Evolutionary conservation across 2,113 vertebrate genomes (phyloP).

Genomic region (Rattus rattus): DNA sequence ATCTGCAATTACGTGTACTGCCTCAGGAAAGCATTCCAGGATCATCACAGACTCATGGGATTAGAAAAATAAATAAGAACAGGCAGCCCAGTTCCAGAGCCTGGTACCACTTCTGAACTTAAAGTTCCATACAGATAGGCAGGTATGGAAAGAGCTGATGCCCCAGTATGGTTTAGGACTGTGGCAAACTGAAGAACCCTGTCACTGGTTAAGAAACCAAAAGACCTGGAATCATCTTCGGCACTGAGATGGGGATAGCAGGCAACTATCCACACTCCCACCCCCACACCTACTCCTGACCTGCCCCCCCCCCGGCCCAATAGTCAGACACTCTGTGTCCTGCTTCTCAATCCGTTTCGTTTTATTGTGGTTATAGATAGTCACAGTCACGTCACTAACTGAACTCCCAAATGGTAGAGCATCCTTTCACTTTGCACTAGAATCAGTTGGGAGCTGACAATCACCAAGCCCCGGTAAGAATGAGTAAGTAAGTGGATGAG

Average conservation of each 20-base stretch:
- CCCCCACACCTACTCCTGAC: too few species aligned
- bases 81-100: neutral
- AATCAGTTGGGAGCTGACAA: neutral
- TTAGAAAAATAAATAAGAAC: neutral
- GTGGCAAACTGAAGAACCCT: neutral
- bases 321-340: neutral
- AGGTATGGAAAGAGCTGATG: neutral
- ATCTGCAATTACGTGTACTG: neutral
- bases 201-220: neutral
- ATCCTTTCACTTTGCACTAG: neutral
- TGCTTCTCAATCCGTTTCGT: neutral
- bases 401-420: neutral
- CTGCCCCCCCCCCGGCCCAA: neutral
- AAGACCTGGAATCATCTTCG: neutral
- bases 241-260: neutral
- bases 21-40: neutral
- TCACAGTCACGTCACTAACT: neutral
- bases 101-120: neutral
- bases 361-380: neutral
- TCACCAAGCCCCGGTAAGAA: neutral
- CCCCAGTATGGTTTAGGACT: neutral
- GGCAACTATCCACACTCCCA: neutral
- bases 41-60: neutral
- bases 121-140: neutral
- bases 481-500: neutral